These are phyloP conservation scores for Rhagoletis zephyria DNA, from an alignment of 1,140 invertebrate species.

Conservation along the genomic window DNA sequence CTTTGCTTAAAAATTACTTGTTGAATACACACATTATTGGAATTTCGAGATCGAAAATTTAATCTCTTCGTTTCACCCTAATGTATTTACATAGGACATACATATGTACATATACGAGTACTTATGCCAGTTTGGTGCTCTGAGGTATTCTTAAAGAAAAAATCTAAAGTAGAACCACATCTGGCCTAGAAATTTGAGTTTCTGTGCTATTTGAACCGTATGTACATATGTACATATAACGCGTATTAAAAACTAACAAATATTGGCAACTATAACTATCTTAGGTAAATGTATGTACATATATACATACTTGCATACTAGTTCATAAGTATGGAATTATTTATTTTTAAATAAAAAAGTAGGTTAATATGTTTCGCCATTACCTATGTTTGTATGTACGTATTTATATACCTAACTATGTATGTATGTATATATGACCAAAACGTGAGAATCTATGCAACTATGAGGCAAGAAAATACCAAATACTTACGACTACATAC, in stretches of 20 bases:
- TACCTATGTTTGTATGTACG: neutral
- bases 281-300: neutral
- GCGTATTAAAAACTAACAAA: neutral
- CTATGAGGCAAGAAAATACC: constrained; percentile 11
- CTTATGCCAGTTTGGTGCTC: neutral
- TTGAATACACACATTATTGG: no score
- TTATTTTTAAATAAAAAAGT: constrained; percentile 39
- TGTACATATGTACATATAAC: neutral
- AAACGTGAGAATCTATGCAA: neutral
- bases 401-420: neutral
- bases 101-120: neutral
- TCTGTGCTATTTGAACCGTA: neutral
- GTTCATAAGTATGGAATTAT: neutral
- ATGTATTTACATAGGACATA: neutral
- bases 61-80: no score
- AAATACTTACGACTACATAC: neutral
- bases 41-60: no score
- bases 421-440: neutral
- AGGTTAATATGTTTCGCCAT: constrained; percentile 24
- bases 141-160: neutral
- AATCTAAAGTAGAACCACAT: neutral
- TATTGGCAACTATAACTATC: neutral
- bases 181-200: neutral
- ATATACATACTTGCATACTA: neutral
- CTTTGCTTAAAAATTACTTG: no score